Evolutionary conservation across 2,888 invertebrate genomes (phyloP), one percentile per base, ranked within the genome.

Genomic region (Busseola fusca): DNA sequence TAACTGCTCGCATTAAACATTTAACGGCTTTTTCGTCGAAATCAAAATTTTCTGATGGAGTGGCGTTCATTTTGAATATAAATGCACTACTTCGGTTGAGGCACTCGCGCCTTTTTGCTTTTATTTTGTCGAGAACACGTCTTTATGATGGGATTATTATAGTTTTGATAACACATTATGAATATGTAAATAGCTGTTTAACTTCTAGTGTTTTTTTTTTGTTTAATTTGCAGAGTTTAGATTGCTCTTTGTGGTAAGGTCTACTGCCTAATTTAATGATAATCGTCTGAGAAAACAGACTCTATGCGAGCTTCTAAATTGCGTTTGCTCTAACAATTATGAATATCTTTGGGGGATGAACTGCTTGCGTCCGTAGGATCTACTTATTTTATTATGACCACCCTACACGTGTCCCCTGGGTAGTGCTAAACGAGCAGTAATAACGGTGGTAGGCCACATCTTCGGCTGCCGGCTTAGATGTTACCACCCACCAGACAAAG

Each of bases 11-110:
- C 40, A 70, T 74, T 80, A 84, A 86, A 87, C 76, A 78, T 84
- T 88, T 86, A 87, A 87, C 78, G 84, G 80, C 58, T 69, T 67
- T 80, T 88, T 88, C 86, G 79, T 71, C 76, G 87, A 87, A 88
- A 84, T 83, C 80, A 82, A 89, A 87, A 84, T 76, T 76, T 79
- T 79, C 74, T 50, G 64, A 81, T 72, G 75, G 77, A 65, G 74
- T 72, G 75, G 72, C 52, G 52, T 54, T 66, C 50, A 68, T 77
- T 77, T 77, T 72, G 60, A 69, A 80, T 69, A 69, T 85, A 69
- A 72, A 63, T 69, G 34, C 60, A 82, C 83, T 21, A 83, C 83
- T 85, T 76, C 10, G 64, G 14, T 56, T 42, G 9, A 6, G 57
- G 60, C 76, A 40, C 77, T 25, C 42, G 27, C 10, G n/a, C 10